Base-by-base conservation (phyloP, 2,797 vertebrate species). In the Sparidentex hasta region DNA sequence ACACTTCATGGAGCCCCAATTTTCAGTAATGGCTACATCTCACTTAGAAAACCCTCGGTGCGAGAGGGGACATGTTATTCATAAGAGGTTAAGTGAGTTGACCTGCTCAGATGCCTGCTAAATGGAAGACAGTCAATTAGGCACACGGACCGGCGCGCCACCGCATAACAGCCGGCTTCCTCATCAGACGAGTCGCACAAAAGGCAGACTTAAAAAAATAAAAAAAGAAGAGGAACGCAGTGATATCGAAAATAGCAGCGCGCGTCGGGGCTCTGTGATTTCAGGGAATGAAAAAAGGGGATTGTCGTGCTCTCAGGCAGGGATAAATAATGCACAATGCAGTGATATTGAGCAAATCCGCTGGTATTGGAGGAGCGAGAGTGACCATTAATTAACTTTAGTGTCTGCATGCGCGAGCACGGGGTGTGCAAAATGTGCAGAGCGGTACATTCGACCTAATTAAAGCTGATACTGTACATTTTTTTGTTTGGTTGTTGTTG, bases 21-120 rank as follows among this genome's bases (percentile, higher is more conserved):
- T 86, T 88, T 65, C 74, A 64, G 77, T 85, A 90, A 91, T 87
- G 78, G 81, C 74, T 83, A 86, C 82, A 82, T 86, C 84, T 90
- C 85, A 91, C 86, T 91, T 89, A 90, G 87, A 87, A 92, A 80
- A 73, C 73, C 73, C 67, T 89, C 63, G 65, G 71, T 73, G 80
- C 55, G 33, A 65, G 76, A 83, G 83, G 78, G 82, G 87, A 90
- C 93, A 48, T 90, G 92, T 91, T 93, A 91, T 94, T 93, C 89
- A 88, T 87, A 85, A 86, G 87, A 90, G 92, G 91, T 93, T 93
- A 93, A 94, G 88, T 92, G 86, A 89, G 81, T 70, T 92, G 90
- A 94, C 92, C 93, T 89, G 88, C 73, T 92, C 87, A 87, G 86
- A 90, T 78, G 88, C 84, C 87, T 79, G 86, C 88, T 85, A 89